These are phyloP conservation scores for Apodemia mormo DNA, from an alignment of 2,888 invertebrate species.

Conservation along the genomic window DNA sequence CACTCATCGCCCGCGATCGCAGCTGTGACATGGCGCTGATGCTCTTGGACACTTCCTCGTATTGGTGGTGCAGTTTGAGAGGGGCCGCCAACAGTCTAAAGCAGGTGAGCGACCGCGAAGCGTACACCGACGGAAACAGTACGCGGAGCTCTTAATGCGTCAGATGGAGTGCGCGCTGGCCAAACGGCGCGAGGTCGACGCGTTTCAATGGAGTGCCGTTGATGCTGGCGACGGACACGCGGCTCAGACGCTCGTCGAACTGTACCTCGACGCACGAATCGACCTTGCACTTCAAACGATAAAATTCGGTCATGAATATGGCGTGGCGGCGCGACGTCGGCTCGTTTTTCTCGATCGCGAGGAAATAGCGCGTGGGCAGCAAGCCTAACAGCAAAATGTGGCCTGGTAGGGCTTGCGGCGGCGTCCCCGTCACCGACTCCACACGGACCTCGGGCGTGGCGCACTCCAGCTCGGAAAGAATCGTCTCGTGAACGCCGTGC, in stretches of 20 bases:
- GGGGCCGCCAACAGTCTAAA: constrained; percentile 17
- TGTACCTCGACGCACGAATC: too few relatives aligned
- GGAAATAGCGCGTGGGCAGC: constrained; percentile 17
- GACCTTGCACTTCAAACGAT: too few relatives aligned
- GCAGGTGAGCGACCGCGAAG: constrained; percentile 17
- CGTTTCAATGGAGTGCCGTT: too few relatives aligned
- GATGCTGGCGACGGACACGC: too few relatives aligned
- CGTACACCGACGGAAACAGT: constrained; percentile 14
- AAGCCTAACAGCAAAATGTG: constrained; percentile 15
- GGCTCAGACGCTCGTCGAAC: too few relatives aligned
- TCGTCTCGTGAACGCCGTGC: too few relatives aligned
- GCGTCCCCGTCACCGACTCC: not conserved
- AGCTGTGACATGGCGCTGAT: constrained; percentile 15
- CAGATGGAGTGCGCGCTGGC: too few relatives aligned
- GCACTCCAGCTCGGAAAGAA: constrained; percentile 7
- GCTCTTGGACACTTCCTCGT: constrained; percentile 19
- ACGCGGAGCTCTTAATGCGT: constrained; percentile 17
- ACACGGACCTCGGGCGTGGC: constrained; percentile 4
- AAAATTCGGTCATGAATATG: too few relatives aligned
- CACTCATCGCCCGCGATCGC: constrained; percentile 16
- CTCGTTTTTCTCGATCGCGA: constrained; percentile 13
- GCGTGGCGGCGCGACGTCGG: constrained; percentile 18
- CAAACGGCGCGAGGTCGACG: too few relatives aligned
- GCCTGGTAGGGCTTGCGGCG: not conserved
- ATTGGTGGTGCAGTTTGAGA: constrained; percentile 12